These are phyloP conservation scores for Neoscelio sp. DNA, from an alignment of 2,888 invertebrate genomes.

Conservation along the genomic window DNA sequence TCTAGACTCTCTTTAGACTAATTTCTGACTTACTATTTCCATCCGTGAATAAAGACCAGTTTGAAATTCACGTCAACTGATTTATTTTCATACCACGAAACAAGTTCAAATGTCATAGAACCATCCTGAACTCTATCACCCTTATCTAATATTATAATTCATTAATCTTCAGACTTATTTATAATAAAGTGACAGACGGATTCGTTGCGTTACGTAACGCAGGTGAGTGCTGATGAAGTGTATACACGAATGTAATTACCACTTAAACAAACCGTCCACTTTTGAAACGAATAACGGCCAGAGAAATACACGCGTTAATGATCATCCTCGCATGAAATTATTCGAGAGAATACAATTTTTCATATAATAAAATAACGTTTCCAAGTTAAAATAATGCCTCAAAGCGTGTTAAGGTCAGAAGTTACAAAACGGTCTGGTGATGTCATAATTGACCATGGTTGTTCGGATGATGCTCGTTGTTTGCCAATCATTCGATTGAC, in stretches of 20 bases:
- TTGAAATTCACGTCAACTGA: neutral
- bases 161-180: slow-evolving; percentile 79
- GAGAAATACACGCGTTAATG: slow-evolving; percentile 35
- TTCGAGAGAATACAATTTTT: slow-evolving; percentile 20
- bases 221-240: slow-evolving; percentile 81
- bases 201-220: slow-evolving; percentile 77
- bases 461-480: slow-evolving; percentile 53
- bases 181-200: slow-evolving; percentile 77
- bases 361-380: slow-evolving; percentile 28
- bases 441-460: slow-evolving; percentile 53
- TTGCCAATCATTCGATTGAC: slow-evolving; percentile 62
- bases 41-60: too few species aligned
- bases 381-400: slow-evolving; percentile 14
- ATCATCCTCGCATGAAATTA: slow-evolving; percentile 35
- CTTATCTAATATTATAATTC: slow-evolving; percentile 74
- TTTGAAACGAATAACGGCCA: slow-evolving; percentile 45
- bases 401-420: slow-evolving; percentile 49
- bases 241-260: slow-evolving; percentile 80
- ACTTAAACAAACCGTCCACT: slow-evolving; percentile 74
- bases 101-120: slow-evolving; percentile 36
- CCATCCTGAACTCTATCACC: slow-evolving; percentile 72
- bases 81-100: slow-evolving; percentile 25
- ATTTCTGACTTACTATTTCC: too few species aligned
- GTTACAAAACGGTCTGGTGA: slow-evolving; percentile 45
- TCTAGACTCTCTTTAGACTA: too few species aligned